Conservation (phyloP, 2,888 invertebrate genomes). For the Hydrotaea diabolus region DNA sequence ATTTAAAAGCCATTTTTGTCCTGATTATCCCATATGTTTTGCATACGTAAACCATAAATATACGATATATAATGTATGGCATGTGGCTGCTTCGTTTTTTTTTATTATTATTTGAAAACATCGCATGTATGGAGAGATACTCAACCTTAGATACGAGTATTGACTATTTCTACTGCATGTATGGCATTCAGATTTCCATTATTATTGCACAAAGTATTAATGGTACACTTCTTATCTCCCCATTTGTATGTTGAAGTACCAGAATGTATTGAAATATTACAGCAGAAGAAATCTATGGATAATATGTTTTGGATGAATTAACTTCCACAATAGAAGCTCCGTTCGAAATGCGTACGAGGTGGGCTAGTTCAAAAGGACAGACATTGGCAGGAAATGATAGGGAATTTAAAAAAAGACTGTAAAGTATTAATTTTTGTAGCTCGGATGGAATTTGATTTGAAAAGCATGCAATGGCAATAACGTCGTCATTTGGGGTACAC, state of each 20-base stretch:
- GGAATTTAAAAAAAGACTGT: no score
- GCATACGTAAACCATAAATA: no score
- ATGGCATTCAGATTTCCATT: conserved; percentile 25
- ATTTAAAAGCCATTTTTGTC: no score
- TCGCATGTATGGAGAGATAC: conserved; percentile 11
- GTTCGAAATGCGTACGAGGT: no score
- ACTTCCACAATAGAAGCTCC: neutral
- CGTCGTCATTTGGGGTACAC: no score
- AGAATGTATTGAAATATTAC: conserved; percentile 13
- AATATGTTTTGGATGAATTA: conserved; percentile 29
- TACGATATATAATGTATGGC: neutral
- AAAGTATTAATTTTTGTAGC: no score
- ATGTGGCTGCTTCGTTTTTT: neutral
- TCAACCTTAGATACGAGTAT: conserved; percentile 26
- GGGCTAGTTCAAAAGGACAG: no score
- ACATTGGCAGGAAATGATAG: no score
- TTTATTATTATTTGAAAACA: neutral
- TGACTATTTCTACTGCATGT: neutral
- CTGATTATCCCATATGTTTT: no score
- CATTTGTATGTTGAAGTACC: conserved; percentile 19
- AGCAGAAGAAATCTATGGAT: neutral
- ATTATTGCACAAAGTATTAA: conserved; percentile 16
- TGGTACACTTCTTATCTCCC: neutral
- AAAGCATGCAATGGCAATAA: no score
- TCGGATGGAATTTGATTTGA: no score